Evolutionary conservation across 2,888 invertebrate species (phyloP), one percentile per base, ranked within the genome.

Genomic region (Candidula unifasciata): DNA sequence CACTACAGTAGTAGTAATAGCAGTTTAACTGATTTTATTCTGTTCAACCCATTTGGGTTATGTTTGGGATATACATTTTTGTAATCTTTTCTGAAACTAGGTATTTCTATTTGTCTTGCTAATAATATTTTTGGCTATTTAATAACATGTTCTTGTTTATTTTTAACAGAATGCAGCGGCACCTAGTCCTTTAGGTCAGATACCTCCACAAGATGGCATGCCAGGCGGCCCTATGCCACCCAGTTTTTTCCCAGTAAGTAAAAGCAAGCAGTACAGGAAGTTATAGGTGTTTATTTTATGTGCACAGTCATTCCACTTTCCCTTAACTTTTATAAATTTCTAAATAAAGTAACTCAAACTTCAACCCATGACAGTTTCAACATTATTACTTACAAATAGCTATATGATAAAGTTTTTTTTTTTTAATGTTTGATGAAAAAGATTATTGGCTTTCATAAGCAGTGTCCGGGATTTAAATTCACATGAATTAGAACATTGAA

Each of bases 181-280:
- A 89, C 97, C 97, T 86, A 97, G 97, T 94, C 97, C 97, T 78
- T 95, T 97, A 90, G 96, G 96, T 89, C 97, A 97, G 94, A 96
- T 97, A 96, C 96, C 97, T 86, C 96, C 97, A 82, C 96, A 96
- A 92, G 97, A 97, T 95, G 98, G 97, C 86, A 97, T 97, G 96
- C 97, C 97, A 37, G 97, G 97, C 80, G 98, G 98, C 81, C 97
- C 98, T 1, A 97, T 98, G 96, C 97, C 98, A 68, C 98, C 98
- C 68, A 97, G 97, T 88, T 98, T 98, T 95, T 98, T 98, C 95
- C 97, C 98, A 89, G 96, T 96, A 95, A 96, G 96, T 95, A 87
- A 71, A 68, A 79, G 21, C 44, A 68, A 78, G 60, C 33, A 64
- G n/a, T 21, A 44, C 13, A 10, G 6, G 44, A 44, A 13, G 44